Evolutionary conservation across 2,113 vertebrate genomes (phyloP), one percentile per base, ranked within the genome.

Genomic region (Vanacampus margaritifer): DNA sequence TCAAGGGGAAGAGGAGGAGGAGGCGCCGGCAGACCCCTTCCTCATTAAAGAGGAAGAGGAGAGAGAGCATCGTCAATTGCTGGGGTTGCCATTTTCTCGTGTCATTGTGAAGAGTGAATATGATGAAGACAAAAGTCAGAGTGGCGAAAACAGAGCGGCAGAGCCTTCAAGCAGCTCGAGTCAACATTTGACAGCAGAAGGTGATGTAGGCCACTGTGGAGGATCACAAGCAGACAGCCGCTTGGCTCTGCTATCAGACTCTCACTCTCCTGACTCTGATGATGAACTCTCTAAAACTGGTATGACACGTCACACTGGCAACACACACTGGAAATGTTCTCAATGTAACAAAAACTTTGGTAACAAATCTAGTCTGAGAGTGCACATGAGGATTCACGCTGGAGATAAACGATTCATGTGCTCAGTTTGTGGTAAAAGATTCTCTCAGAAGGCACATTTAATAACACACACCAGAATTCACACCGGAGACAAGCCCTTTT

Each of bases 391-490:
- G 51, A 24, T 54, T 5, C 51, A 54, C 51, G 11, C 51, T 54
- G 51, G 51, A 54, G 54, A 17, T 11, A 57, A 32, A 57, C 54
- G 26, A 5, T 57, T 57, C 54, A 57, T 57, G 54, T 57, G 54
- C 13, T 57, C 54, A 1, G 26, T 57, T 28, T 57, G 54, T 17
- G 54, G 54, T 9, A 57, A 57, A 57, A 17, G 54, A 14, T 57
- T 57, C 26, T 17, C 24, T 28, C 54, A 57, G 54, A 57, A 32
- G 54, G 54, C 54, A 16, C 54, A 57, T 13, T 57, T 57, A 32
- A 57, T 26, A 13, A 57, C 54, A 32, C 54, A 57, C 54, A 57
- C 54, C 54, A 28, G 54, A 57, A 57, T 57, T 16, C 54, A 57
- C 54, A 57, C 54, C 1, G 54, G 54, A 32, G 54, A 57, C 54